These are phyloP conservation scores for Salmo trutta DNA, from an alignment of 2,797 vertebrate genomes.

Conservation along the genomic window DNA sequence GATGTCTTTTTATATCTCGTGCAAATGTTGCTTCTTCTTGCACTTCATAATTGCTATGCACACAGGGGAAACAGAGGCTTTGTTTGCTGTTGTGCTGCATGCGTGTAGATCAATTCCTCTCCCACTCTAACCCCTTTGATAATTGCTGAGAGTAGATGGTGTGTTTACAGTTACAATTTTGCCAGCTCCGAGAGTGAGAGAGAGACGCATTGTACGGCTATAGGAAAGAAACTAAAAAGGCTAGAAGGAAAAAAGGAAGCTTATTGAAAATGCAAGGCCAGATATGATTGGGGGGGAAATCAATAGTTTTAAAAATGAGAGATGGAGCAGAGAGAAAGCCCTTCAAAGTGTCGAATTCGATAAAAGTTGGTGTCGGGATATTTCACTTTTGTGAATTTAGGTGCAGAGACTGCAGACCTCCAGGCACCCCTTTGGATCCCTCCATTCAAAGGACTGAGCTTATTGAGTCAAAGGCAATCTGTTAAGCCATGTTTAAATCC, in stretches of 20 bases:
- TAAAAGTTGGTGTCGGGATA: conserved; percentile 62
- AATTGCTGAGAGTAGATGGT: conserved; percentile 67
- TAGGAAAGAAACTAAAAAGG: conserved; percentile 31
- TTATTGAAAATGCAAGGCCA: conserved; percentile 63
- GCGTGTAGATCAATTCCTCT: conserved; percentile 70
- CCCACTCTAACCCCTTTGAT: conserved; percentile 62
- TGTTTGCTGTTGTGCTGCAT: conserved; percentile 66
- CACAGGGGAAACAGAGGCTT: conserved; percentile 67
- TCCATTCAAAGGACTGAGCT: conserved; percentile 40
- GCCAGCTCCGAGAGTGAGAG: conserved; percentile 54
- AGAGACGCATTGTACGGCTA: background rate
- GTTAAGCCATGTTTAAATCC: conserved; percentile 10
- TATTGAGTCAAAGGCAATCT: conserved; percentile 25
- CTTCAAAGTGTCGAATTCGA: conserved; percentile 72
- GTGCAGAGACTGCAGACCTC: conserved; percentile 33
- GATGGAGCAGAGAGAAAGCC: conserved; percentile 62
- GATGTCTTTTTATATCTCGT: conserved; percentile 52
- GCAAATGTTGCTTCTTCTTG: conserved; percentile 61
- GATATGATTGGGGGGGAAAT: conserved; percentile 66
- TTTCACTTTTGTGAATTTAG: conserved; percentile 59
- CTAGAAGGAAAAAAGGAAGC: conserved; percentile 38
- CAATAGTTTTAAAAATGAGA: conserved; percentile 70
- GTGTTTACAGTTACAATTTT: conserved; percentile 61
- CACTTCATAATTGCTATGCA: conserved; percentile 72
- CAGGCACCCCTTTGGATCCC: conserved; percentile 51